phyloP scores from a whole-genome alignment of 2,797 vertebrate species.

The Takifugu rubripes region DNA sequence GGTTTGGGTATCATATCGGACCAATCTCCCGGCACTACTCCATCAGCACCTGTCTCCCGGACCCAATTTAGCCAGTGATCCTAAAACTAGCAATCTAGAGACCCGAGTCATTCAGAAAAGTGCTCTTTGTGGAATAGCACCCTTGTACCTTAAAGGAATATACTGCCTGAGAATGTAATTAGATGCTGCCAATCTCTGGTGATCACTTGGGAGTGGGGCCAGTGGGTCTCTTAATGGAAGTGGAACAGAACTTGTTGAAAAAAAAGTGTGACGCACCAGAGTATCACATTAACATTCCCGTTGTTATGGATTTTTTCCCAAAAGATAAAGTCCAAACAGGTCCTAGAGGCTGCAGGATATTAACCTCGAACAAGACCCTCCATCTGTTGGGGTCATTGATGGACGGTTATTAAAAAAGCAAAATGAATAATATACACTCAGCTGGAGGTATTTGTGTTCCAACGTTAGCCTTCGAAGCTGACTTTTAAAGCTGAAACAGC shows the following conservation, averaged over 20 bases:
- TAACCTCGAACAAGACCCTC: constrained; percentile 1
- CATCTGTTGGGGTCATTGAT: constrained; percentile 1
- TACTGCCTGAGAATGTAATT: constrained; percentile 56
- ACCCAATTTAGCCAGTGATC: constrained; percentile 65
- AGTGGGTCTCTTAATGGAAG: constrained; percentile 40
- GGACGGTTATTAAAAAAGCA: constrained; percentile 2
- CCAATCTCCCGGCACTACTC: constrained; percentile 55
- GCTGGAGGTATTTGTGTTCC: constrained; percentile 27
- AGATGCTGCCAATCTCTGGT: constrained; percentile 64
- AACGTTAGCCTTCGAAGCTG: constrained; percentile 28
- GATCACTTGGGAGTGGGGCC: constrained; percentile 35
- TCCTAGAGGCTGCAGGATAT: constrained; percentile 2
- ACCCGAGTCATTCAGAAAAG: constrained; percentile 47
- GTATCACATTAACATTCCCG: constrained; percentile 21
- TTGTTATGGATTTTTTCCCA: constrained; percentile 9
- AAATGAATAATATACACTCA: neutral
- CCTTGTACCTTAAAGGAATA: constrained; percentile 55
- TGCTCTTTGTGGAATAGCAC: constrained; percentile 51
- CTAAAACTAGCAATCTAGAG: constrained; percentile 53
- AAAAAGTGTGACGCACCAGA: constrained; percentile 23
- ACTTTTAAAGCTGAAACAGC: constrained; percentile 32
- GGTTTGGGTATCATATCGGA: constrained; percentile 59
- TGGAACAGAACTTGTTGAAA: constrained; percentile 32
- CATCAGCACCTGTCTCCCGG: constrained; percentile 66
- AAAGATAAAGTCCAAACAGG: neutral